phyloP scores from a whole-genome alignment of 2,113 vertebrate species.

The Podarcis cretensis region DNA sequence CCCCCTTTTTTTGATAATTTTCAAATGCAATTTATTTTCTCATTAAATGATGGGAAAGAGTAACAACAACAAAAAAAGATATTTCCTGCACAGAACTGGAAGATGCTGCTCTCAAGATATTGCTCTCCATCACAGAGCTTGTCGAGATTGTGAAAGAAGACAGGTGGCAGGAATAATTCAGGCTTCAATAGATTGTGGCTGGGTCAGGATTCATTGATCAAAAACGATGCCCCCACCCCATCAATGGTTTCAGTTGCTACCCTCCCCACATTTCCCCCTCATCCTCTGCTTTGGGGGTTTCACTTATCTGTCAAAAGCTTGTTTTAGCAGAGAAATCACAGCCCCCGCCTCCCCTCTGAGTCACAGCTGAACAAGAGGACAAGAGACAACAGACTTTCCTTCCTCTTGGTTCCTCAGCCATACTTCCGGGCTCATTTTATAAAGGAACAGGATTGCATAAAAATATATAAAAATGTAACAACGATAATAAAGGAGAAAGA shows the following conservation, averaged over 20 bases:
- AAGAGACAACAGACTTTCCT: background rate
- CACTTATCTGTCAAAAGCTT: background rate
- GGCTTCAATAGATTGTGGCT: background rate
- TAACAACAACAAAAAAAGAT: no score
- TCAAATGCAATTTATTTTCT: no score
- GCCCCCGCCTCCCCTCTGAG: background rate
- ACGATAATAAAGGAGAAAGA: no score
- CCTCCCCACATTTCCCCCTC: background rate
- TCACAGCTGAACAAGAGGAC: background rate
- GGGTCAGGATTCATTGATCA: background rate
- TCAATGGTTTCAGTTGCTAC: background rate
- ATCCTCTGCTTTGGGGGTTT: fast-evolving
- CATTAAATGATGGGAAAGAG: no score
- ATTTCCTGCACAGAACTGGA: no score
- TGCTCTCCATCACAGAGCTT: background rate
- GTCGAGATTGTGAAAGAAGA: background rate
- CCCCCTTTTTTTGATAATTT: no score
- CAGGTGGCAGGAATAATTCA: background rate
- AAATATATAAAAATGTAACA: no score
- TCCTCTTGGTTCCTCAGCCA: background rate
- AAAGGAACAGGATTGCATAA: no score
- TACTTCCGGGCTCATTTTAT: no score
- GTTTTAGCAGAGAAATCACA: background rate
- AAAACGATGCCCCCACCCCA: background rate
- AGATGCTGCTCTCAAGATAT: fast-evolving